phyloP scores from a whole-genome alignment of 2,797 vertebrate species.

The Cyclopterus lumpus region DNA sequence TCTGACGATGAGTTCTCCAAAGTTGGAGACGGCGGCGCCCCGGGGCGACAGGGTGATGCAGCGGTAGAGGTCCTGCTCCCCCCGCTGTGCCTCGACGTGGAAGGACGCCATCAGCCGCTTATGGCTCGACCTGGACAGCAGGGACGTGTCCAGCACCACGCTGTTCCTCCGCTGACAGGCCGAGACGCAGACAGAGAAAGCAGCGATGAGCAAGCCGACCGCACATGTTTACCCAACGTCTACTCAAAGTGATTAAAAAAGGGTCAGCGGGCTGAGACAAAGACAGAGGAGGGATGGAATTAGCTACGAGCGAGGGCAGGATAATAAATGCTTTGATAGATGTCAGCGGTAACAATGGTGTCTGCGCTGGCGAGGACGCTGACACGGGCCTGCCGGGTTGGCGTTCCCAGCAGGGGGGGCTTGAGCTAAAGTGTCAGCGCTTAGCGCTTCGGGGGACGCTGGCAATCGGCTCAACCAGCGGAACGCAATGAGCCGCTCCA shows the following conservation, averaged over 20 bases:
- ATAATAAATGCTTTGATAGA: constrained; percentile 61
- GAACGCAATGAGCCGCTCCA: constrained; percentile 47
- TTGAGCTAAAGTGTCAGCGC: constrained; percentile 62
- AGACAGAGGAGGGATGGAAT: constrained; percentile 52
- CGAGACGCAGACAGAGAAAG: constrained; percentile 16
- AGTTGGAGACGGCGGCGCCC: constrained; percentile 93
- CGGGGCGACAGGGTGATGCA: constrained; percentile 90
- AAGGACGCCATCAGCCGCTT: constrained; percentile 92
- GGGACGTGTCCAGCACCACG: constrained; percentile 76
- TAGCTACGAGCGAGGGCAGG: constrained; percentile 43
- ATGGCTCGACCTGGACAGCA: constrained; percentile 89
- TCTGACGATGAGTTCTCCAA: constrained; percentile 95
- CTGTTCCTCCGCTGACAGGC: constrained; percentile 87
- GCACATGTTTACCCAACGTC: constrained; percentile 43
- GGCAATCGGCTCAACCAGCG: constrained; percentile 44
- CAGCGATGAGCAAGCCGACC: neutral
- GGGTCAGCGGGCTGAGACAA: constrained; percentile 19
- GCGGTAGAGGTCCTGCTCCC: constrained; percentile 92
- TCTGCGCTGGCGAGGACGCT: constrained; percentile 9
- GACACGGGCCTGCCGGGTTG: constrained; percentile 46
- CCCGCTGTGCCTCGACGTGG: constrained; percentile 85
- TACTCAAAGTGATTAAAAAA: constrained; percentile 44
- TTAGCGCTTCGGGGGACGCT: constrained; percentile 42
- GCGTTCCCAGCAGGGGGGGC: constrained; percentile 34
- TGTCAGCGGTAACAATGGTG: constrained; percentile 48